Percentiles rank a stretch among this genome's conserved stretches.
phyloP scores from a whole-genome alignment of 2,888 invertebrate species.

The Ophraella communa region DNA sequence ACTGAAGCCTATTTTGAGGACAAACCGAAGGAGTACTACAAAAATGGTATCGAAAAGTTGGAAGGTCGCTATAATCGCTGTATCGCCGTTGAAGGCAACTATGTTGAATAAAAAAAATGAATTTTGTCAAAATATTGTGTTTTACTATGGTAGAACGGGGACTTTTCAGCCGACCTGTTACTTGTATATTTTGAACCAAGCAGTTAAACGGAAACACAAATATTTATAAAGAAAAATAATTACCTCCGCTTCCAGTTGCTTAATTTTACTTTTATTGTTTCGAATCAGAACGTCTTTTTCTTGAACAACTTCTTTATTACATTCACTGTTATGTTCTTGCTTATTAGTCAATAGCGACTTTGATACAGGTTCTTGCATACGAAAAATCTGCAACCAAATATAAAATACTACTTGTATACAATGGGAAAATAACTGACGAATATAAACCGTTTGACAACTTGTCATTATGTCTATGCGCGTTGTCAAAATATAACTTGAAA shows the following conservation, averaged over 20 bases:
- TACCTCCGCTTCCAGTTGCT: slow-evolving; percentile 39
- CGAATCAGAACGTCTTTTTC: slow-evolving; percentile 45
- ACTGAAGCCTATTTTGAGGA: too few species aligned
- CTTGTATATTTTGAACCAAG: too few species aligned
- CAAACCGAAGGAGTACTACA: too few species aligned
- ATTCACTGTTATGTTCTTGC: slow-evolving; percentile 35
- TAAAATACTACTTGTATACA: background rate
- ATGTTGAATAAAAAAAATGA: too few species aligned
- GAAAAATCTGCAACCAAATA: slow-evolving; percentile 43
- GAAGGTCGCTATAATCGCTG: too few species aligned
- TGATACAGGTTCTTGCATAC: slow-evolving; percentile 47
- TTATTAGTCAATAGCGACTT: slow-evolving; percentile 42
- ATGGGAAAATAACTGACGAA: background rate
- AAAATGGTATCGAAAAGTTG: too few species aligned
- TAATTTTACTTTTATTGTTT: slow-evolving; percentile 40
- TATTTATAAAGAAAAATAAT: background rate
- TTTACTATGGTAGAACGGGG: too few species aligned
- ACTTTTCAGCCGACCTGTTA: too few species aligned
- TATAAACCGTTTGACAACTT: background rate
- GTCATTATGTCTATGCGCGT: background rate
- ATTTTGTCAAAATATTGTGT: too few species aligned
- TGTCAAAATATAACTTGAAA: background rate
- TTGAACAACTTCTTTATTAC: slow-evolving; percentile 42
- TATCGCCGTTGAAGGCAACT: too few species aligned
- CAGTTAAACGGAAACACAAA: too few species aligned